phyloP scores from a whole-genome alignment of 2,797 vertebrate genomes.

The Leptoclinus maculatus region DNA sequence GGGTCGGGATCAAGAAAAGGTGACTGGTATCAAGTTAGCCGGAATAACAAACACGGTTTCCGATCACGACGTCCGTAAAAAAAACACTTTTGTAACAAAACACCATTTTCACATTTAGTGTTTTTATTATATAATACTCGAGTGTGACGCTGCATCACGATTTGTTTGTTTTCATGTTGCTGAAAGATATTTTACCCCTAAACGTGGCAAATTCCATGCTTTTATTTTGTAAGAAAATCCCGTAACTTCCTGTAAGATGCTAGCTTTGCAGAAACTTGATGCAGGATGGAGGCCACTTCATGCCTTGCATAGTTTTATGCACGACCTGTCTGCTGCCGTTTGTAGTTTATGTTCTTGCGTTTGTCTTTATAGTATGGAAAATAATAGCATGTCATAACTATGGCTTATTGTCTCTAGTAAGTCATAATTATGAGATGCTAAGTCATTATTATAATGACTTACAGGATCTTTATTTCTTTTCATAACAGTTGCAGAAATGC shows the following conservation, averaged over 20 bases:
- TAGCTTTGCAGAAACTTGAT: not conserved
- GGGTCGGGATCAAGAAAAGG: constrained; percentile 75
- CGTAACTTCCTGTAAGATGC: constrained; percentile 15
- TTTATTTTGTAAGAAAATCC: constrained; percentile 61
- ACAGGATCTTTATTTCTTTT: not conserved
- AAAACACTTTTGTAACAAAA: not conserved
- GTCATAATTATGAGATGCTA: not conserved
- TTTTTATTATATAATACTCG: rapidly evolving
- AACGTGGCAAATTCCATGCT: not conserved
- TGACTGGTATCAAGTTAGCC: constrained; percentile 56
- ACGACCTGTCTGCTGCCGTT: not conserved
- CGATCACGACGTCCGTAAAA: not conserved
- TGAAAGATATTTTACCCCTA: not conserved
- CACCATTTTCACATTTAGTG: rapidly evolving
- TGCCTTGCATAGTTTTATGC: constrained; percentile 63
- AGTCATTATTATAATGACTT: not conserved
- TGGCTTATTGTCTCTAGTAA: not conserved
- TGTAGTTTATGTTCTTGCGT: not conserved
- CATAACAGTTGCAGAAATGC: no score
- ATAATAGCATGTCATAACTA: not conserved
- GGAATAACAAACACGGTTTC: not conserved
- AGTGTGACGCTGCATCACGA: rapidly evolving
- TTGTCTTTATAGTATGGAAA: not conserved
- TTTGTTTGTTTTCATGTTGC: not conserved
- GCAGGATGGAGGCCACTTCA: constrained; percentile 61